Evolutionary conservation across 2,113 vertebrate genomes (phyloP).

Genomic region (Oriolus oriolus): DNA sequence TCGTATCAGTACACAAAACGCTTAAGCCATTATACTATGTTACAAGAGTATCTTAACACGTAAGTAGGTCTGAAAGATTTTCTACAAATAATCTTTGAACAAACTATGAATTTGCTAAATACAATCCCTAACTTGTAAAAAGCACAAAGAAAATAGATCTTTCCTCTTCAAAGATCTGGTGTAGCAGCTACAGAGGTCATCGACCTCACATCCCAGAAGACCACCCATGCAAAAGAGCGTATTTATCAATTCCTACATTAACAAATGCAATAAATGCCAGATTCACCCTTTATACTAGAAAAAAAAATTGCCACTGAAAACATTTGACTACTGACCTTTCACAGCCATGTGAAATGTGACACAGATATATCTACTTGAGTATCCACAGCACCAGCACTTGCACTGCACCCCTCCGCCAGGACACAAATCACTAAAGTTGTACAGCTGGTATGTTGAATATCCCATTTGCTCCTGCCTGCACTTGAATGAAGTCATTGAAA

Average conservation of each 20-base stretch:
- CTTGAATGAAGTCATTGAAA: conserved; percentile 69
- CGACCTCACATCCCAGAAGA: conserved; percentile 32
- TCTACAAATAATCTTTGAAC: background rate
- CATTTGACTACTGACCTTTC: conserved; percentile 67
- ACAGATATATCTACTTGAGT: conserved; percentile 4
- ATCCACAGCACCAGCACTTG: conserved; percentile 20
- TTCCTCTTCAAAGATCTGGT: background rate
- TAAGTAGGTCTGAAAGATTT: background rate
- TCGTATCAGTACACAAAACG: background rate
- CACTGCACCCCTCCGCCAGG: background rate
- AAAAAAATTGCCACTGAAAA: conserved; percentile 23
- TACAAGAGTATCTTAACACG: background rate
- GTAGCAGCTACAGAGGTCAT: background rate
- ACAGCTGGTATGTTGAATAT: conserved; percentile 64
- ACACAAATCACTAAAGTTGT: conserved; percentile 54
- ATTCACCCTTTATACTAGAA: conserved; percentile 6
- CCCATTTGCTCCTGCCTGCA: conserved; percentile 49
- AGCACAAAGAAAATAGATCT: conserved; percentile 42
- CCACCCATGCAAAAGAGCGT: conserved; percentile 46
- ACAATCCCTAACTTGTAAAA: background rate
- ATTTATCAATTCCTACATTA: conserved; percentile 28
- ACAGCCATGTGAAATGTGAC: conserved; percentile 42
- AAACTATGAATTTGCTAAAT: background rate
- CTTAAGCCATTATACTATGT: background rate
- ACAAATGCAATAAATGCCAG: conserved; percentile 31